Evolutionary conservation across 2,797 vertebrate genomes (phyloP), one percentile per base, ranked within the genome.

Genomic region (Hippopotamyrus pictus): DNA sequence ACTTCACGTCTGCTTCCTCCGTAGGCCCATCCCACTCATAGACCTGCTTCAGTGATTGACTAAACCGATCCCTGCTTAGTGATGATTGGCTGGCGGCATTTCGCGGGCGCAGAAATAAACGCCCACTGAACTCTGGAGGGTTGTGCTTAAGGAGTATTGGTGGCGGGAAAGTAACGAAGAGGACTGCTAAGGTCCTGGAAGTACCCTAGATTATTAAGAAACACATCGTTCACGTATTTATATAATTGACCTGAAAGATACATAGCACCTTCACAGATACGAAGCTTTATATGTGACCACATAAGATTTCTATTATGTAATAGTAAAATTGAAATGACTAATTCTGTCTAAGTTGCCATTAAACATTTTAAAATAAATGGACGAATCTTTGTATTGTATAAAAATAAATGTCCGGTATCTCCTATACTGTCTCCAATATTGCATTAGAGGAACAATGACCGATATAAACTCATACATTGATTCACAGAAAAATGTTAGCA

Each of bases 81-180:
- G 89, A 0, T 89, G 50, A 93, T 94, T 94, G 92, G 94, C 59
- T 82, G 0, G 3, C 0, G 0, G 33, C 86, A 1, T 0, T 22
- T 3, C 0, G 0, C 17, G 84, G 69, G 7, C 33, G 76, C 46
- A 25, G 7, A 11, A 48, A 37, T 12, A 22, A 53, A 90, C 8
- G 76, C 69, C 86, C 3, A 5, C 5, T 41, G 0, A 0, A 0
- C 0, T 1, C 5, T 5, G 22, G 25, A 3, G 33, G 94, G 94
- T 0, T 93, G 91, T 0, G 51, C 53, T 91, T 90, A 50, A 53
- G n/a, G 0, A 33, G 7, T 3, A 0, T 9, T 51, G 0, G 44
- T 96, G 96, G 96, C 96, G 96, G 93, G 95, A 96, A 96, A 95
- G 90, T 19, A 25, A 92, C 79, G 90, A 46, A 46, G 57, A 89